Percentiles rank a stretch among this genome's conserved stretches.
phyloP scores from a whole-genome alignment of 2,888 invertebrate genomes.

The Druceiella hillmani region DNA sequence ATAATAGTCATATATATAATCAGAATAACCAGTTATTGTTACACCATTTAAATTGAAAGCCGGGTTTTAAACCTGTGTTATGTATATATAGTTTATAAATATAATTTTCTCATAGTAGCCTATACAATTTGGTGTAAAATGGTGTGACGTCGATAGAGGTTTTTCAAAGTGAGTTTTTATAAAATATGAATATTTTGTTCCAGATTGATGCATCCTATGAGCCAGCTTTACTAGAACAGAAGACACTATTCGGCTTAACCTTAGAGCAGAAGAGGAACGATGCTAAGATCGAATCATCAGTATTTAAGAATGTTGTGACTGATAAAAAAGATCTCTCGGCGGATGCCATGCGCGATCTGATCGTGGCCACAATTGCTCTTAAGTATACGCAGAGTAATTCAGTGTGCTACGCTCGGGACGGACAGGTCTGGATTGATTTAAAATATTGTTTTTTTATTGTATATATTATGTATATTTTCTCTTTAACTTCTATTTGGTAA shows the following conservation, averaged over 20 bases:
- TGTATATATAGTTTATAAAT: no score
- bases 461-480: no score
- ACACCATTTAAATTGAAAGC: no score
- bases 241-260: constrained; percentile 77
- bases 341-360: constrained; percentile 78
- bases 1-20: no score
- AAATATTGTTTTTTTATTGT: no score
- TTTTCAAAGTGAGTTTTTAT: no score
- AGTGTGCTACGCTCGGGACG: constrained; percentile 92
- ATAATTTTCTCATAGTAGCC: no score
- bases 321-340: constrained; percentile 62
- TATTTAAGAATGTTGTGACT: constrained; percentile 81
- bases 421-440: constrained; percentile 69
- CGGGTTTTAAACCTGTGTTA: no score
- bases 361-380: constrained; percentile 92
- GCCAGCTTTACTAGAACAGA: constrained; percentile 76
- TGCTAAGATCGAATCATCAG: constrained; percentile 66
- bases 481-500: no score
- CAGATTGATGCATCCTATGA: constrained; percentile 85
- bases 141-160: no score
- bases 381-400: constrained; percentile 99
- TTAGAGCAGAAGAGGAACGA: constrained; percentile 88
- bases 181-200: constrained; percentile 16
- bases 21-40: no score
- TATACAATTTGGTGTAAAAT: no score